Evolutionary conservation across 2,113 vertebrate species (phyloP), one percentile per base, ranked within the genome.

Genomic region (Brachypteracias leptosomus): DNA sequence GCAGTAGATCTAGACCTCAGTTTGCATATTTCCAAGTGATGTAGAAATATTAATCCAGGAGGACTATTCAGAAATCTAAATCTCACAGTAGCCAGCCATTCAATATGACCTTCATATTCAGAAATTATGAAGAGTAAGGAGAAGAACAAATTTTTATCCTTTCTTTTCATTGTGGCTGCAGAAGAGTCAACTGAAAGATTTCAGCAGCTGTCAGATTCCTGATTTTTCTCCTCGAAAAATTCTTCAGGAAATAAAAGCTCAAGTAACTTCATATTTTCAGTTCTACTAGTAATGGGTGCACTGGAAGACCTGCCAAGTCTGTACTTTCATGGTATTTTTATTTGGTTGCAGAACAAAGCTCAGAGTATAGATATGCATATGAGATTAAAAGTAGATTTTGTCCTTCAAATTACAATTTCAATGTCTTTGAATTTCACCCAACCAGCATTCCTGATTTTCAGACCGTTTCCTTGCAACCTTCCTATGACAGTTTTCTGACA

Each of bases 391-490:
- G 65, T 29, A 87, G 62, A 82, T 79, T 85, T 88, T 79, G 74
- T 82, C 85, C 77, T 95, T 89, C 46, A 70, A 49, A 79, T 83
- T 89, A 76, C 29, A 94, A 70, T 90, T 90, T 74, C 51, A 55
- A 54, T 88, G 67, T 28, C 55, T 90, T 95, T 86, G 42, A 84
- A 95, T 96, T 88, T 66, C 31, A 73, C 21, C 35, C 46, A 63
- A 11, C 77, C 62, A 90, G 22, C 26, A 67, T 62, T 82, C 54
- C 29, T 89, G n/a, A 54, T 82, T 88, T 86, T 92, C 52, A 92
- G 40, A 59, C 9, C 28, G 26, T 95, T 95, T 91, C 42, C 20
- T 65, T 76, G 18, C 49, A 93, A 85, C 42, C 26, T 94, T 91
- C 72, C 31, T n/a, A 13, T 88, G 72, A 84, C 33, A 86, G 19